Conservation (phyloP, 2,113 vertebrate species). For the Oryzias javanicus region DNA sequence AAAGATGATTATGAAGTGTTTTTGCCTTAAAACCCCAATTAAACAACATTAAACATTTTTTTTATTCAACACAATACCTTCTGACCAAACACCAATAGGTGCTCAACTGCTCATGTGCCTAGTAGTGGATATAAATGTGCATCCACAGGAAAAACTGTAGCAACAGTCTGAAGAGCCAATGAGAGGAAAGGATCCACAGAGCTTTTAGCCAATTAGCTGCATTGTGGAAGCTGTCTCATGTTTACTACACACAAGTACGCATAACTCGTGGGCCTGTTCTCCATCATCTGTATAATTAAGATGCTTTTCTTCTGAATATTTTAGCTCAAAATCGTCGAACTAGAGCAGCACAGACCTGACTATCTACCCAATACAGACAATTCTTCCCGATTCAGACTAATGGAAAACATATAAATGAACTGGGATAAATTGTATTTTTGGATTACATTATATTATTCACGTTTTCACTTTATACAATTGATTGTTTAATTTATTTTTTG, state of each 20-base stretch:
- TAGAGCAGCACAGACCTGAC: conserved; percentile 36
- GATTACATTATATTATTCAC: too few relatives aligned
- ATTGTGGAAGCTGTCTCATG: conserved; percentile 43
- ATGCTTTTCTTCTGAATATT: conserved; percentile 69
- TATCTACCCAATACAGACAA: conserved; percentile 15
- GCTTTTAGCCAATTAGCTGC: conserved; percentile 52
- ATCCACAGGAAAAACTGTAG: conserved; percentile 5
- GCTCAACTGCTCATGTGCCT: background rate
- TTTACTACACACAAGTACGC: conserved; percentile 28
- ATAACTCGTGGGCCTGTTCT: conserved; percentile 47
- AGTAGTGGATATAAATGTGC: background rate
- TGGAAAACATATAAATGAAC: too few relatives aligned
- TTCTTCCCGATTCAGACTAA: background rate
- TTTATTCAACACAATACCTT: background rate
- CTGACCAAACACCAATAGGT: background rate
- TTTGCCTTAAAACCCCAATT: too few relatives aligned
- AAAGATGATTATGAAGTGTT: too few relatives aligned
- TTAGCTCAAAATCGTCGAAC: conserved; percentile 55
- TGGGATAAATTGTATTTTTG: too few relatives aligned
- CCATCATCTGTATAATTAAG: conserved; percentile 70
- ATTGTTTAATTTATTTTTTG: too few relatives aligned
- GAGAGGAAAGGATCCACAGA: conserved; percentile 29
- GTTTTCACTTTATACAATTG: too few relatives aligned
- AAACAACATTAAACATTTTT: too few relatives aligned
- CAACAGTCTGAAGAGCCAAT: conserved; percentile 48